Percentiles rank a stretch among this genome's conserved stretches.
phyloP scores from a whole-genome alignment of 2,113 vertebrate species.

The Psittacara wagleri region DNA sequence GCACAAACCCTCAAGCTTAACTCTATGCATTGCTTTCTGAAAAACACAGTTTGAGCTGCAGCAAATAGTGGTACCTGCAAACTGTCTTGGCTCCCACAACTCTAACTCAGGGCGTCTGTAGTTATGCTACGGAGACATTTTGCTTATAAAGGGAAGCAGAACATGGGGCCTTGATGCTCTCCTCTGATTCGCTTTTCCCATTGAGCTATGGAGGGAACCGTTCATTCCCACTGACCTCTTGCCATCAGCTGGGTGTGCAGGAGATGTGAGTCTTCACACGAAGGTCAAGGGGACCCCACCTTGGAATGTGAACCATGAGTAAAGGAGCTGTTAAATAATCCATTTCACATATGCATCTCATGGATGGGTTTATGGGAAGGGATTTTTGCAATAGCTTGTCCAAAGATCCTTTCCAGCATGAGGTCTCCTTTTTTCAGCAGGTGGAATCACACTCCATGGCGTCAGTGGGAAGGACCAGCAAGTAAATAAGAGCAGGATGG shows the following conservation, averaged over 20 bases:
- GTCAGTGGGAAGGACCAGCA: background rate
- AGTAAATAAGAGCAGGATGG: background rate
- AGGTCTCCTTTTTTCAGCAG: background rate
- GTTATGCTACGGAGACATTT: background rate
- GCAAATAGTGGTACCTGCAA: background rate
- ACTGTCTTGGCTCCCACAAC: accelerated
- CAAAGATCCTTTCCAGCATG: background rate
- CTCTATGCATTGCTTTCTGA: background rate
- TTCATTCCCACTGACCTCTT: too few relatives aligned
- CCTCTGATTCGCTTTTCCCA: background rate
- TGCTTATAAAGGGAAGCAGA: background rate
- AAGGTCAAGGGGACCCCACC: background rate
- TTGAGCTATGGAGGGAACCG: background rate
- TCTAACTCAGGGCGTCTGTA: accelerated
- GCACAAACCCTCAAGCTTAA: background rate
- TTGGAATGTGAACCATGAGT: background rate
- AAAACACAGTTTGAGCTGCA: background rate
- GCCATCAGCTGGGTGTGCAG: background rate
- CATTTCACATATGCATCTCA: background rate
- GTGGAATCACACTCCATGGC: background rate
- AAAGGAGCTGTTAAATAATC: background rate
- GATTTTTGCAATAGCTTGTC: background rate
- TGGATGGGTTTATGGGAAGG: background rate
- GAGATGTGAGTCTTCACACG: background rate
- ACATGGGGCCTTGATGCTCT: background rate